Evolutionary conservation across 2,113 vertebrate species (phyloP).

Genomic region (human): GRCh38 chr6:76733001-76733500

Average conservation of each 20-base stretch:
- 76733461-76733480: not conserved
- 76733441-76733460: not conserved
- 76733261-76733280: not conserved
- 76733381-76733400: not conserved
- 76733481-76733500: not conserved
- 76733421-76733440: not conserved
- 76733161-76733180: not conserved
- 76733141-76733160: not conserved
- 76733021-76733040: not conserved
- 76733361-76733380: not conserved
- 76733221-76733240: not conserved
- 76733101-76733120: not conserved
- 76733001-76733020: not conserved
- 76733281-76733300: not conserved
- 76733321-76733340: not conserved
- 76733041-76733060: not conserved
- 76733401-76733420: not conserved
- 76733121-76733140: not conserved
- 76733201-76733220: not conserved
- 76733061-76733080: not conserved
- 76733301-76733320: not conserved
- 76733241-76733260: not conserved
- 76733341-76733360: not conserved
- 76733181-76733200: not conserved
- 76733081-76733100: not conserved